phyloP scores from a whole-genome alignment of 2,888 invertebrate genomes.

The Dicyrtomina minuta region DNA sequence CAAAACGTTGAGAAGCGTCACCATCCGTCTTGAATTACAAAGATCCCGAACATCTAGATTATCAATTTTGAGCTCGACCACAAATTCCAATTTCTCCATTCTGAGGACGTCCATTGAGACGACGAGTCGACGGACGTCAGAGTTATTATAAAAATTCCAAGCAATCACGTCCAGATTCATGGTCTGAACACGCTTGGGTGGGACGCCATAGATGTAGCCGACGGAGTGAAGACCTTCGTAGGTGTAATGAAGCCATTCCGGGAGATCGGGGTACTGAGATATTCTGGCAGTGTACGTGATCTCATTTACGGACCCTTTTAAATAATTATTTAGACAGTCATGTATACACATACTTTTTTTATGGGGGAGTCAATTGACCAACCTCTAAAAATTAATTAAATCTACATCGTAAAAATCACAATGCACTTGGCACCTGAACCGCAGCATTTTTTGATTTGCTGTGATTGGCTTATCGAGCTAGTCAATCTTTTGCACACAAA shows the following conservation, averaged over 20 bases:
- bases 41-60: constrained; percentile 86
- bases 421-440: no score
- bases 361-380: no score
- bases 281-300: constrained; percentile 49
- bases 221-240: constrained; percentile 68
- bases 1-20: constrained; percentile 74
- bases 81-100: constrained; percentile 65
- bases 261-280: constrained; percentile 75
- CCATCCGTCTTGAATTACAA: constrained; percentile 72
- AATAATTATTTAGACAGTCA: not conserved
- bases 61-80: constrained; percentile 83
- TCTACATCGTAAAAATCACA: no score
- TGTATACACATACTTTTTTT: no score
- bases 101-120: constrained; percentile 47
- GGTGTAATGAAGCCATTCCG: constrained; percentile 80
- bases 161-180: constrained; percentile 49
- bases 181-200: constrained; percentile 41
- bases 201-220: constrained; percentile 75
- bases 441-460: no score
- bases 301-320: constrained; percentile 47
- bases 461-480: no score
- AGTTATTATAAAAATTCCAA: constrained; percentile 48
- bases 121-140: constrained; percentile 43
- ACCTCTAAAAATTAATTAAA: not conserved
- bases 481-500: no score